These are phyloP conservation scores for Camponotus pennsylvanicus DNA, from an alignment of 1,140 invertebrate species.

Conservation along the genomic window DNA sequence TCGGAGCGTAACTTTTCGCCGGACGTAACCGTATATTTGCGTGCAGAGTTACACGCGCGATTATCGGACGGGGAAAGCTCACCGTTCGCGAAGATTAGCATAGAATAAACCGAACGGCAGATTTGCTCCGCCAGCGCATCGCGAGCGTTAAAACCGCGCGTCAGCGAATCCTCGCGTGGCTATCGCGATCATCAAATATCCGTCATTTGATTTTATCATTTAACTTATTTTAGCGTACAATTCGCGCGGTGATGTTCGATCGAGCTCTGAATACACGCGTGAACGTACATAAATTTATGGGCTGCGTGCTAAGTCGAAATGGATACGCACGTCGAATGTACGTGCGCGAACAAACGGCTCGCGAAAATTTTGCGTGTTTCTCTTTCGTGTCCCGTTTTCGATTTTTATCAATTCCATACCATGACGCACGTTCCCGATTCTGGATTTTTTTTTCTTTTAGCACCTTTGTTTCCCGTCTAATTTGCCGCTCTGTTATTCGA, in stretches of 20 bases:
- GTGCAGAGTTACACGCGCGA: slow-evolving; percentile 10
- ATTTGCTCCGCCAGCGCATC: background rate
- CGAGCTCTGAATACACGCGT: background rate
- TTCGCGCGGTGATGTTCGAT: slow-evolving; percentile 72
- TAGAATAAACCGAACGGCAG: background rate
- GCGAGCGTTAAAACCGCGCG: slow-evolving; percentile 30
- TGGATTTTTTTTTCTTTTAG: background rate
- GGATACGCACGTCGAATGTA: background rate
- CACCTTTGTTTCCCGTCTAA: background rate
- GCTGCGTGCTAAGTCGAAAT: background rate
- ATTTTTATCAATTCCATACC: slow-evolving; percentile 48
- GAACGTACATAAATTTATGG: slow-evolving; percentile 23
- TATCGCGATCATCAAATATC: slow-evolving; percentile 67
- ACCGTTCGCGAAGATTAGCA: background rate
- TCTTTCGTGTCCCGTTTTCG: background rate
- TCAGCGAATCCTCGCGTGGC: background rate
- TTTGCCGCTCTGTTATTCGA: background rate
- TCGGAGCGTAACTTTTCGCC: slow-evolving; percentile 30
- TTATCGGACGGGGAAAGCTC: slow-evolving; percentile 12
- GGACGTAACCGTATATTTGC: slow-evolving; percentile 23
- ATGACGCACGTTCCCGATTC: background rate
- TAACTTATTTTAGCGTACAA: slow-evolving; percentile 74
- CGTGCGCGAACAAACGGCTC: slow-evolving; percentile 16
- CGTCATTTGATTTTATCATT: slow-evolving; percentile 70
- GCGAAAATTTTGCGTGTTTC: no score